Conservation (phyloP, 2,797 vertebrate species). For the Pogonophryne albipinna region DNA sequence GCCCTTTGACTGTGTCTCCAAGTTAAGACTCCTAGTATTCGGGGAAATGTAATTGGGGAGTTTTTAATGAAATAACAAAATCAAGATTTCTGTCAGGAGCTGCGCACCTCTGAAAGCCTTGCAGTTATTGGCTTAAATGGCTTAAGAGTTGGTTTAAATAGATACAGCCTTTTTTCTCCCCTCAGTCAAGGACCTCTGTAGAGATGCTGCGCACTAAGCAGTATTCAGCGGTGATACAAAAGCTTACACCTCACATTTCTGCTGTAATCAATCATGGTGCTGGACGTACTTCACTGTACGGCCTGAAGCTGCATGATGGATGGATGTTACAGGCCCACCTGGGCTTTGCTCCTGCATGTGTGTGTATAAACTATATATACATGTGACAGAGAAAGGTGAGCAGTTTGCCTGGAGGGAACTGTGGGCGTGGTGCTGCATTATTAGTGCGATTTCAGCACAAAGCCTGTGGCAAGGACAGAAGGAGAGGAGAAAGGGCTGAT, state of each 20-base stretch:
- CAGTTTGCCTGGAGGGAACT: slow-evolving; percentile 38
- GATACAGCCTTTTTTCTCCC: slow-evolving; percentile 32
- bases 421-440: slow-evolving; percentile 62
- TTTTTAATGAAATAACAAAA: slow-evolving; percentile 53
- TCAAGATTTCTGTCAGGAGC: slow-evolving; percentile 61
- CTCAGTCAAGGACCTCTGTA: slow-evolving; percentile 42
- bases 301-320: slow-evolving; percentile 64
- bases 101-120: slow-evolving; percentile 44
- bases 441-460: slow-evolving; percentile 65
- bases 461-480: slow-evolving; percentile 65
- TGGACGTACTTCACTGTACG: slow-evolving; percentile 13
- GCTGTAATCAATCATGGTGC: slow-evolving; percentile 61
- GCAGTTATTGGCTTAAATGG: slow-evolving; percentile 54
- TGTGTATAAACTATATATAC: slow-evolving; percentile 31
- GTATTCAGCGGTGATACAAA: slow-evolving; percentile 44
- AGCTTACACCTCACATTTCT: slow-evolving; percentile 56
- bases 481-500: slow-evolving; percentile 52
- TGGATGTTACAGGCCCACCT: slow-evolving; percentile 53
- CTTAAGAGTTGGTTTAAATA: slow-evolving; percentile 61
- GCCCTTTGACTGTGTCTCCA: slow-evolving; percentile 15
- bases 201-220: slow-evolving; percentile 48
- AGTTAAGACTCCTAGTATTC: slow-evolving; percentile 30
- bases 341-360: slow-evolving; percentile 18
- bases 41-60: slow-evolving; percentile 18
- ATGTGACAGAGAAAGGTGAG: slow-evolving; percentile 40